Evolutionary conservation across 37 sponge, comb jelly and placozoan genomes (phyloP).

Genomic region (Aplysina aerophoba): DNA sequence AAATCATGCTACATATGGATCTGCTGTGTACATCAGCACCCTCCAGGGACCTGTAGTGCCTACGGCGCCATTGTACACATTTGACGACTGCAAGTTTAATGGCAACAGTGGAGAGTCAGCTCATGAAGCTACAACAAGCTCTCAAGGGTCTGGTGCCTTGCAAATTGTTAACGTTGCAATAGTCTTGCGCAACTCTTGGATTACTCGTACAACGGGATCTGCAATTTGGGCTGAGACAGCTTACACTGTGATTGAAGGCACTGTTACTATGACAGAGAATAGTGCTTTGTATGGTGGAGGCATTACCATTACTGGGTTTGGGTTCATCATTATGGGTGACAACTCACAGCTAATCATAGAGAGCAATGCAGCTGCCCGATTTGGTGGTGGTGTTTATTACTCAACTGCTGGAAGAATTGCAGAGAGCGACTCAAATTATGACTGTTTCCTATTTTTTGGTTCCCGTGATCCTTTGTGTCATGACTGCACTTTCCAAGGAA

Average conservation of each 20-base stretch:
- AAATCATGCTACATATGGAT: slow-evolving; percentile 33
- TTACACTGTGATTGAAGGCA: neutral
- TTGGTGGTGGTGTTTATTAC: slow-evolving; percentile 7
- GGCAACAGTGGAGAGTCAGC: neutral
- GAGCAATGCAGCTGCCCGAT: neutral
- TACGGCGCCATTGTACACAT: neutral
- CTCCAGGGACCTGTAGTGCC: neutral
- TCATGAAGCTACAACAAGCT: no score
- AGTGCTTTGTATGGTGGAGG: slow-evolving; percentile 26
- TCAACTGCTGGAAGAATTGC: neutral
- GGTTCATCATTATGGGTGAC: neutral
- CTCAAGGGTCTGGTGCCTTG: neutral
- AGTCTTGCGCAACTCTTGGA: neutral
- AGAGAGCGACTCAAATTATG: neutral
- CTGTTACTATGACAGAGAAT: neutral
- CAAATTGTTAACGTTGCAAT: neutral
- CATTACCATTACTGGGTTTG: neutral
- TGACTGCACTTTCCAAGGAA: neutral
- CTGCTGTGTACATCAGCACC: slow-evolving; percentile 5
- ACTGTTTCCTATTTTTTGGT: slow-evolving; percentile 14
- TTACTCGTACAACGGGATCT: neutral
- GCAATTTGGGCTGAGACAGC: neutral
- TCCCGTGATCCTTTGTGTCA: neutral
- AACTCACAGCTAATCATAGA: neutral
- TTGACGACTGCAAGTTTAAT: neutral